Percentiles rank a stretch among this genome's conserved stretches.
Conservation (phyloP, 2,797 vertebrate species). For the Percopsis omiscomaycus region DNA sequence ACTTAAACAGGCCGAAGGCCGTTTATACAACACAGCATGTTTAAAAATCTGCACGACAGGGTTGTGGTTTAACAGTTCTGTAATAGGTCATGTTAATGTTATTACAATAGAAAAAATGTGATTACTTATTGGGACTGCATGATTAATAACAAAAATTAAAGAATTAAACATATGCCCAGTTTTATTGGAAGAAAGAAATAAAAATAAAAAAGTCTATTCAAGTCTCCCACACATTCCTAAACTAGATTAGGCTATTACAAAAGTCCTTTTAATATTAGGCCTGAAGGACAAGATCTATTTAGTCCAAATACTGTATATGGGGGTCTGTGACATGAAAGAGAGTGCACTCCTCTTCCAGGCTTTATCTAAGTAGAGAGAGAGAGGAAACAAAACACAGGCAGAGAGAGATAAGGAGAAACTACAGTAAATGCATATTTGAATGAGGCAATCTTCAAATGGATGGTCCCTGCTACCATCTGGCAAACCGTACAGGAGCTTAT, state of each 20-base stretch:
- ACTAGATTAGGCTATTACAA: too few relatives aligned
- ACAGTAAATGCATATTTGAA: not conserved
- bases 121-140: too few relatives aligned
- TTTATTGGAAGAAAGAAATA: constrained; percentile 12
- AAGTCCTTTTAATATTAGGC: too few relatives aligned
- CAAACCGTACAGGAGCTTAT: too few relatives aligned
- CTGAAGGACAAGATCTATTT: too few relatives aligned
- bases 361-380: too few relatives aligned
- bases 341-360: too few relatives aligned
- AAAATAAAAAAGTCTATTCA: constrained; percentile 1
- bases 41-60: not conserved
- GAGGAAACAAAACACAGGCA: not conserved
- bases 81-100: not conserved
- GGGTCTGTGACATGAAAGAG: too few relatives aligned
- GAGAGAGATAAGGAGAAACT: constrained; percentile 19
- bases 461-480: not conserved
- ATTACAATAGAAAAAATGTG: not conserved
- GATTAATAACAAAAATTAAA: too few relatives aligned
- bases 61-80: not conserved
- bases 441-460: not conserved
- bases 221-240: too few relatives aligned
- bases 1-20: not conserved
- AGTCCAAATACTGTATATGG: too few relatives aligned
- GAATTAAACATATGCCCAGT: too few relatives aligned
- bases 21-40: constrained; percentile 1